phyloP scores from a whole-genome alignment of 2,113 vertebrate genomes.

The Nestor notabilis region DNA sequence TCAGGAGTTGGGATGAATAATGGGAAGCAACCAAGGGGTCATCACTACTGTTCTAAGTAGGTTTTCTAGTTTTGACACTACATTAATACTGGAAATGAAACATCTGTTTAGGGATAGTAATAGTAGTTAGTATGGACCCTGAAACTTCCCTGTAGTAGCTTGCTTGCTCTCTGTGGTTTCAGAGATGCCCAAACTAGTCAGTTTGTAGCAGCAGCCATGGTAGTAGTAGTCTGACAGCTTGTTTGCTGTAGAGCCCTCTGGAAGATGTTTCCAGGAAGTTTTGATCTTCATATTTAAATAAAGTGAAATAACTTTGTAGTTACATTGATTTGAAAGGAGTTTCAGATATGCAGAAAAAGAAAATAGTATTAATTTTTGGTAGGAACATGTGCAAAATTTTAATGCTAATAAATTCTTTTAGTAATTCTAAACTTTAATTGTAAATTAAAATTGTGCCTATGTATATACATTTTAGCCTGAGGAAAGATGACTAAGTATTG shows the following conservation, averaged over 20 bases:
- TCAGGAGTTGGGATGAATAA: background rate
- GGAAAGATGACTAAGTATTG: background rate
- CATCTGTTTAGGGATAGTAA: background rate
- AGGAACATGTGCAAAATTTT: background rate
- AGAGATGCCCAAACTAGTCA: background rate
- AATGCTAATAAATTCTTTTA: background rate
- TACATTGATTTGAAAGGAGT: background rate
- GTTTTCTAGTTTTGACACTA: background rate
- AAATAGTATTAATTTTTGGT: background rate
- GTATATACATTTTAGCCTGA: background rate
- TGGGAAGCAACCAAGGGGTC: background rate
- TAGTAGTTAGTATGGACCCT: background rate
- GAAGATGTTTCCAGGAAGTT: background rate
- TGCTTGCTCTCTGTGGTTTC: background rate
- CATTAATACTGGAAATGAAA: background rate
- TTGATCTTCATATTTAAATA: background rate
- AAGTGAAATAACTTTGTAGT: background rate
- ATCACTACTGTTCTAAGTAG: background rate
- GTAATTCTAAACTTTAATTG: background rate
- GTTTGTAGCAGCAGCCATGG: background rate
- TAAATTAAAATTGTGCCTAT: background rate
- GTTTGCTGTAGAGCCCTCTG: background rate
- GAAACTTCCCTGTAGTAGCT: background rate
- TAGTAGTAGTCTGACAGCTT: background rate
- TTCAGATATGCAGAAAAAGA: background rate